Conservation (phyloP, 2,797 vertebrate genomes). For the Cyclura pinguis region DNA sequence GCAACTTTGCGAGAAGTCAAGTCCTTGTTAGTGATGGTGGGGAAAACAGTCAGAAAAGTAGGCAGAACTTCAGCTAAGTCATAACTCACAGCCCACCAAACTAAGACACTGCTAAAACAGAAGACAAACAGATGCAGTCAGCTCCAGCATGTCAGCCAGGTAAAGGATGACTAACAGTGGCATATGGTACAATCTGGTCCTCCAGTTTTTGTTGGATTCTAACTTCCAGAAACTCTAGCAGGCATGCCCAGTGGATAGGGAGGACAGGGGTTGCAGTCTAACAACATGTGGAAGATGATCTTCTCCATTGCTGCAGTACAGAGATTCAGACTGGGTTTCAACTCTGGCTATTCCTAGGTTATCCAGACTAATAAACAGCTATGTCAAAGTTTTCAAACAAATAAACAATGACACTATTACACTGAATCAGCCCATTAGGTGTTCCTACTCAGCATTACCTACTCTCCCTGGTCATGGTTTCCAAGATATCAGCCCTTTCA, state of each 20-base stretch:
- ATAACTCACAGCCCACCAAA: conserved; percentile 7
- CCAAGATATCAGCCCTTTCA: neutral
- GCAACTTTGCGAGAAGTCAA: conserved; percentile 35
- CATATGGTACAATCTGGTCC: neutral
- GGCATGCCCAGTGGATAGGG: neutral
- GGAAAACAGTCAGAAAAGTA: conserved; percentile 40
- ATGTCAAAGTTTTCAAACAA: neutral
- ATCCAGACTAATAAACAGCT: neutral
- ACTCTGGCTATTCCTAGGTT: neutral
- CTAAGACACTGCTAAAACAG: conserved; percentile 15
- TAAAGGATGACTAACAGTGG: neutral
- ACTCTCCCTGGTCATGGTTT: neutral
- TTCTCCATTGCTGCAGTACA: neutral
- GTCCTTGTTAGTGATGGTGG: conserved; percentile 18
- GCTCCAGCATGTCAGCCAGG: neutral
- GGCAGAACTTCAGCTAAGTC: conserved; percentile 52
- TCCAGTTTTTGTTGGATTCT: neutral
- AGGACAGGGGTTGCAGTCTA: neutral
- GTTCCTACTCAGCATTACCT: neutral
- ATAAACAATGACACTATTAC: neutral
- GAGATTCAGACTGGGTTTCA: neutral
- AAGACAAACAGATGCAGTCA: conserved; percentile 24
- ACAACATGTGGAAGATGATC: too few species aligned
- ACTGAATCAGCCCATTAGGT: neutral
- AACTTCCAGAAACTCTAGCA: neutral